Conservation (phyloP, 2,113 vertebrate species). For the Lepus timidus region DNA sequence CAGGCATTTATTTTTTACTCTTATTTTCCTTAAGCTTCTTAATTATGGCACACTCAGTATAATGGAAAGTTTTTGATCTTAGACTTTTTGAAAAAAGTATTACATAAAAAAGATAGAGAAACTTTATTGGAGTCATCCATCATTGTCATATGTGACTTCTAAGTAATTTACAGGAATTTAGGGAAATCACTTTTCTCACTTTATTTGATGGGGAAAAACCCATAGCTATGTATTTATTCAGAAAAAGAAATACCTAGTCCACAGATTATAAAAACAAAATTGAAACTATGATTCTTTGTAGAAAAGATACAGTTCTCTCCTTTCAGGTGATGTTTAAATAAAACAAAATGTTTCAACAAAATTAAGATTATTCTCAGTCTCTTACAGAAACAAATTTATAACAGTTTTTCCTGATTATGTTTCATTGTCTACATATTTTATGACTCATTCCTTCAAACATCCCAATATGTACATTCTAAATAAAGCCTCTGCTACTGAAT, state of each 20-base stretch:
- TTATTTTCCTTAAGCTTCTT: background rate
- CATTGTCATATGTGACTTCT: background rate
- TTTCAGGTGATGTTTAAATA: background rate
- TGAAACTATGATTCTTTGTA: background rate
- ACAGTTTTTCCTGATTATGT: background rate
- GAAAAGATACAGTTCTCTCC: background rate
- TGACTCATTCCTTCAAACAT: background rate
- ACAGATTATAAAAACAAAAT: background rate
- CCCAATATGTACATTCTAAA: constrained; percentile 1
- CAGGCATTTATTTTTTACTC: background rate
- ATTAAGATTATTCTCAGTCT: background rate
- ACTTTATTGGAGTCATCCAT: background rate
- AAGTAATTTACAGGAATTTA: background rate
- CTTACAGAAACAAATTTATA: background rate
- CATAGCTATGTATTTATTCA: background rate
- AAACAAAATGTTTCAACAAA: constrained; percentile 9
- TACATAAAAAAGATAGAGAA: background rate
- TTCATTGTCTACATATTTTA: background rate
- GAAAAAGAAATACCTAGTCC: background rate
- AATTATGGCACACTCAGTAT: background rate
- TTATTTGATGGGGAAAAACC: background rate
- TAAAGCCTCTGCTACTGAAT: background rate
- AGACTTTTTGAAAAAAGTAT: constrained; percentile 15
- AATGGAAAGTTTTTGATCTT: background rate
- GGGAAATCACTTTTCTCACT: background rate